Base-by-base conservation (phyloP, 2,113 vertebrate genomes). In the Atrichornis clamosus region DNA sequence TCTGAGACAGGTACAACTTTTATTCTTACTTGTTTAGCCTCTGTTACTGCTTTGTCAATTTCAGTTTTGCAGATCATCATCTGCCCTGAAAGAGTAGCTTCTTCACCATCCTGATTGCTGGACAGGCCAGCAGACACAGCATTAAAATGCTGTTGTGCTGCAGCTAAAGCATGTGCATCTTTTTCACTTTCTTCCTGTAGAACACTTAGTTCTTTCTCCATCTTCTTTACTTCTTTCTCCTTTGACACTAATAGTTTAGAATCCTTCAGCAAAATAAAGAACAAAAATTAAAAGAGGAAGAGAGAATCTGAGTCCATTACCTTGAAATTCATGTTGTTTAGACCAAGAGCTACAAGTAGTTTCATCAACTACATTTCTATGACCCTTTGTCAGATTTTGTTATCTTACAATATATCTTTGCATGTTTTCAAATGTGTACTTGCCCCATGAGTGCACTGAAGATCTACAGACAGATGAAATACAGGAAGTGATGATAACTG, bases 51-150 rank as follows among this genome's bases (percentile, higher is more conserved):
- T 96, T 99, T 99, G 97, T 98, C 99, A 53, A 99, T 99, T 60
- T 99, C 99, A 80, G 98, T 99, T 97, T 99, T 99, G 97, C 99
- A 99, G 64, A 97, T 86, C 98, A 99, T 99, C 98, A 99, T 99
- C 85, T 99, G 99, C 8, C 93, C 98, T 27, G 99, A 98, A 49
- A 99, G 96, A 21, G 99, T 99, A 49, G 98, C 98, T 90, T 98
- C 99, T 88, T 98, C 98, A 32, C 99, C 99, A 14, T 98, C 97
- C n/a, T 98, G 99, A 33, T 94, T 99, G 87, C 98, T 98, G n/a
- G 99, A 99, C 37, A 99, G 97, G 22, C 99, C 99, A 13, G 99
- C 98, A 1, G 99, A 99, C 58, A 99, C 98, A 6, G 98, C 98
- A 87, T 98, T 99, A 86, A 99, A 99, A 94, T 98, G 98, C 77